phyloP scores from a whole-genome alignment of 2,797 vertebrate genomes.

The Rhincodon typus region DNA sequence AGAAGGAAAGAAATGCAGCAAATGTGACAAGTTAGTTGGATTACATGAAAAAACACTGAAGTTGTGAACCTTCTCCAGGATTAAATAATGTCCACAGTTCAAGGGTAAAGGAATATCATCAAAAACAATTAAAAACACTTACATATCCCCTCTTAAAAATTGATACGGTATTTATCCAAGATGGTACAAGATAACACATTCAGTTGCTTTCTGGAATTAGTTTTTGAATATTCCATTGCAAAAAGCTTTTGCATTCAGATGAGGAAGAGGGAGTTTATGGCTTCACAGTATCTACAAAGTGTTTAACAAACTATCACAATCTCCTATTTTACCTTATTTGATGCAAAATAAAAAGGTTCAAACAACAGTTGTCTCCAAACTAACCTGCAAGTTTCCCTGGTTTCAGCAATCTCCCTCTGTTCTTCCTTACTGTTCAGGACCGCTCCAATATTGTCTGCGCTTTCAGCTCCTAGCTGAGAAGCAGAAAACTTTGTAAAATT shows the following conservation, averaged over 20 bases:
- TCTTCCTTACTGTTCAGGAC: slow-evolving; percentile 93
- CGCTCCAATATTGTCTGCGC: slow-evolving; percentile 86
- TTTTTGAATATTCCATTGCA: neutral
- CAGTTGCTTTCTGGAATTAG: neutral
- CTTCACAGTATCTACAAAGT: neutral
- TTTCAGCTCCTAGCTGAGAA: slow-evolving; percentile 83
- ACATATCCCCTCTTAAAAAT: neutral
- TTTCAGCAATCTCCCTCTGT: slow-evolving; percentile 87
- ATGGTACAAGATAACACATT: neutral
- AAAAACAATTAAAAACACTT: neutral
- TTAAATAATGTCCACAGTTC: no score
- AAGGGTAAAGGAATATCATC: neutral
- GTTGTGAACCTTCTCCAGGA: no score
- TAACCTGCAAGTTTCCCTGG: slow-evolving; percentile 81
- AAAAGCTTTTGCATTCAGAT: neutral
- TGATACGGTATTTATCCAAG: neutral
- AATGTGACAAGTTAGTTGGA: no score
- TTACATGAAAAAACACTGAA: no score
- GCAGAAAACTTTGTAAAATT: neutral
- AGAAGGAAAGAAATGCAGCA: neutral
- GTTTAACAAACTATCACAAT: neutral
- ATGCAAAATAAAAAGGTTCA: neutral
- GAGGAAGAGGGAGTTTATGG: neutral
- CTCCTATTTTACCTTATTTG: neutral
- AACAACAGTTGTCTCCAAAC: slow-evolving; percentile 32